Evolutionary conservation across 1,140 invertebrate species (phyloP).

Genomic region (Condylostylus longicornis): DNA sequence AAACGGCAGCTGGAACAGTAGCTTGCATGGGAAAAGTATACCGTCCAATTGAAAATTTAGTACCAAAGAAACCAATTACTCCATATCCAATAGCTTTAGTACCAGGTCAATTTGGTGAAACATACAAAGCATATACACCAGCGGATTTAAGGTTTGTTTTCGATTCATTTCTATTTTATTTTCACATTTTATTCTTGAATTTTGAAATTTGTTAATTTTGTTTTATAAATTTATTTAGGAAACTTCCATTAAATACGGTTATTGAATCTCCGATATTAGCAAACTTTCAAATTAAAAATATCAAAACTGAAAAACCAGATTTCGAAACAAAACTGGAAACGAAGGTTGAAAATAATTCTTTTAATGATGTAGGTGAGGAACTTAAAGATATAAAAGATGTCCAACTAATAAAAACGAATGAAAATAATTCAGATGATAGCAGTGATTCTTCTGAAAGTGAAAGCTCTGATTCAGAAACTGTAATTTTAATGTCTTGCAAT

Average conservation of each 20-base stretch:
- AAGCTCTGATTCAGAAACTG: constrained; percentile 14
- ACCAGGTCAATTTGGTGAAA: constrained; percentile 84
- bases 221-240: too few relatives aligned
- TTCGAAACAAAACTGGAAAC: constrained; percentile 2
- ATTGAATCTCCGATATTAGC: too few relatives aligned
- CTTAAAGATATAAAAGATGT: constrained; percentile 4
- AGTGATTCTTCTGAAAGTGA: constrained; percentile 14
- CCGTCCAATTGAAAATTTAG: constrained; percentile 12
- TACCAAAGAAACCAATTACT: constrained; percentile 4
- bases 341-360: background rate
- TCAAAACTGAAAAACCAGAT: too few relatives aligned
- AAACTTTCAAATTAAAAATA: too few relatives aligned
- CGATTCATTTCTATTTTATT: too few relatives aligned
- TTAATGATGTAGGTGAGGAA: constrained; percentile 9
- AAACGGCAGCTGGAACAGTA: constrained; percentile 14
- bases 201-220: too few relatives aligned
- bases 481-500: constrained; percentile 9
- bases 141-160: constrained; percentile 45
- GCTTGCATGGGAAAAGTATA: too few relatives aligned
- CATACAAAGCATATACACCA: constrained; percentile 50
- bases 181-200: too few relatives aligned
- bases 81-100: constrained; percentile 77
- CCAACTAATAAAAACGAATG: constrained; percentile 12
- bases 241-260: constrained; percentile 83
- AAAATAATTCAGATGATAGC: constrained; percentile 8